Percentiles rank a stretch among this genome's conserved stretches.
Conservation (phyloP, 2,797 vertebrate species). For the Macrochelys suwanniensis region DNA sequence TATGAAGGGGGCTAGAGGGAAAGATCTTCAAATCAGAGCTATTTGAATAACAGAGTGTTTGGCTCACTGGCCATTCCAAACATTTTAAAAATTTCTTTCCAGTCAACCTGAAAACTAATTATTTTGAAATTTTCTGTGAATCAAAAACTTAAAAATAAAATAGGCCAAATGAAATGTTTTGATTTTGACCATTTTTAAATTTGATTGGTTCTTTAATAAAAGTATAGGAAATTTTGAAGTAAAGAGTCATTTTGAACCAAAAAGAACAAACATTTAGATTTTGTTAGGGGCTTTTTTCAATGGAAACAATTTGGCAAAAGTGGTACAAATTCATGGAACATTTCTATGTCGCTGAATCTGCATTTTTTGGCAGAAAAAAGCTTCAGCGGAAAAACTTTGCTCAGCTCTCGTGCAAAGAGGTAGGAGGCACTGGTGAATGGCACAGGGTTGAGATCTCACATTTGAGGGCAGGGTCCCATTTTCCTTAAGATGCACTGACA, state of each 20-base stretch:
- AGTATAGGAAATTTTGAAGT: neutral
- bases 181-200: neutral
- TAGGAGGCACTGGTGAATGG: neutral
- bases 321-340: neutral
- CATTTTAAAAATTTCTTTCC: neutral
- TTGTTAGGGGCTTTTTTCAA: neutral
- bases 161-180: neutral
- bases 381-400: neutral
- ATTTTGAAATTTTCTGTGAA: neutral
- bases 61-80: neutral
- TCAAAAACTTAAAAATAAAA: neutral
- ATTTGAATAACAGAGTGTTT: too few species aligned
- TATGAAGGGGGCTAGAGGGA: neutral
- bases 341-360: neutral
- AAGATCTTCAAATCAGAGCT: neutral
- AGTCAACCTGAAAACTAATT: neutral
- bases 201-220: neutral
- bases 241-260: neutral
- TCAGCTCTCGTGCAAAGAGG: neutral
- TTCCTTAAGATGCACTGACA: neutral
- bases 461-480: neutral
- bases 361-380: neutral
- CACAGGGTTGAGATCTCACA: neutral
- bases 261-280: neutral
- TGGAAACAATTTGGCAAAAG: neutral